Evolutionary conservation across 2,113 vertebrate genomes (phyloP).

Genomic region (Cricetomys ansorgei): DNA sequence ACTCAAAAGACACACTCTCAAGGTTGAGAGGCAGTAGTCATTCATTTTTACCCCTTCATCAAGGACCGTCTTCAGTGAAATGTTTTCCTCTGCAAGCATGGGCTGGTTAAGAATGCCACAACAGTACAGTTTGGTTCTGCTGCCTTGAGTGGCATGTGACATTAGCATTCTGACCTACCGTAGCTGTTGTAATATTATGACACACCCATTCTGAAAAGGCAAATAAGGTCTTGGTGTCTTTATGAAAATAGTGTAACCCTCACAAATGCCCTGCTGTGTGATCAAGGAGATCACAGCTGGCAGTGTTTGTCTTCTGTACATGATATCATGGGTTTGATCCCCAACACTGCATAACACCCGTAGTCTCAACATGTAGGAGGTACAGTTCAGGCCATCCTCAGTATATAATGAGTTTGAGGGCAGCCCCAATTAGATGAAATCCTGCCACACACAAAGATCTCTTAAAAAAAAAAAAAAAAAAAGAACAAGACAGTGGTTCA

Average conservation of each 20-base stretch:
- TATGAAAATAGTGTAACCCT: slow-evolving; percentile 13
- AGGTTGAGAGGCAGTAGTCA: background rate
- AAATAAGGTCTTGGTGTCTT: background rate
- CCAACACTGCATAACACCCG: background rate
- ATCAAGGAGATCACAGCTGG: background rate
- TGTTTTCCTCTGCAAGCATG: background rate
- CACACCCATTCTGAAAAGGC: background rate
- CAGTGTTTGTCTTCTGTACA: background rate
- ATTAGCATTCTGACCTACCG: background rate
- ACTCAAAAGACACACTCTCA: background rate
- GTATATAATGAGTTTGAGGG: background rate
- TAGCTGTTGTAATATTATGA: background rate
- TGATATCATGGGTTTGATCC: background rate
- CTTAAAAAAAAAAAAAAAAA: no score
- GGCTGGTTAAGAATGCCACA: background rate
- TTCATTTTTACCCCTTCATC: slow-evolving; percentile 6
- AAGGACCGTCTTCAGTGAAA: background rate
- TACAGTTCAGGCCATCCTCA: background rate
- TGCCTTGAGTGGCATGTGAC: background rate
- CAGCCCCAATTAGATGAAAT: background rate
- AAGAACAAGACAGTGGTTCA: background rate
- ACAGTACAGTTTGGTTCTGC: background rate
- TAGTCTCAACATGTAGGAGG: background rate
- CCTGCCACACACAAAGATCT: background rate
- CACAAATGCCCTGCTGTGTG: background rate